Evolutionary conservation across 2,797 vertebrate species (phyloP).

Genomic region (Halcyon leucocephala): DNA sequence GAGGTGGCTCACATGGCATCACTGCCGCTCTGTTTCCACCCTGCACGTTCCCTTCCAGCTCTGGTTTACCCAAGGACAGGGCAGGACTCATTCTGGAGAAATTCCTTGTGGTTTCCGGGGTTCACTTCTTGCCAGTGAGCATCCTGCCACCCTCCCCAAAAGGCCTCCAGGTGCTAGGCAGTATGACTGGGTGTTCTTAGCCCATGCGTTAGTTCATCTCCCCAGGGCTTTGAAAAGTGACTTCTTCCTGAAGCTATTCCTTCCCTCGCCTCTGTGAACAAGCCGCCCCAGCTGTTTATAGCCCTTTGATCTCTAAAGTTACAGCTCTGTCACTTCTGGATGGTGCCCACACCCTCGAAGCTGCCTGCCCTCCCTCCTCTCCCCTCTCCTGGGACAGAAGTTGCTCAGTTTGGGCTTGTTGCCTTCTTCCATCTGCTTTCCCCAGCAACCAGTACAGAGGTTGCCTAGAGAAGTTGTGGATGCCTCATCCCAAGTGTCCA

Average conservation of each 20-base stretch:
- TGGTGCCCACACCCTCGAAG: background rate
- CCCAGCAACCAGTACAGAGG: background rate
- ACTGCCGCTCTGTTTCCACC: background rate
- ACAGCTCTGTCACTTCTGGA: background rate
- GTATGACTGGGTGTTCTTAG: background rate
- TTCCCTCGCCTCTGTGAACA: rapidly evolving
- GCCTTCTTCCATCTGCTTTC: background rate
- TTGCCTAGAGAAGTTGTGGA: no score
- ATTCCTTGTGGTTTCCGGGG: background rate
- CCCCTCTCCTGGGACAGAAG: background rate
- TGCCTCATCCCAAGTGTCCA: no score
- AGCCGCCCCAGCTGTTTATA: background rate
- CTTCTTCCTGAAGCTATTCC: background rate
- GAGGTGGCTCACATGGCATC: rapidly evolving
- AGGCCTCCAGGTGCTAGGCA: rapidly evolving
- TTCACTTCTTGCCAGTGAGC: background rate
- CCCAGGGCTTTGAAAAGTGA: background rate
- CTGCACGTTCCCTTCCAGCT: background rate
- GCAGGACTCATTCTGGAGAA: background rate
- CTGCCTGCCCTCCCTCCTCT: background rate
- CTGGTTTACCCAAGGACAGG: background rate
- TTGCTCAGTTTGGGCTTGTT: background rate
- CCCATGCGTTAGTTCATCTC: background rate
- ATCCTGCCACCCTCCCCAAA: background rate
- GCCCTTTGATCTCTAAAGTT: background rate